These are phyloP conservation scores for Andinoacara biseriatus DNA, from an alignment of 2,113 vertebrate genomes.

Conservation along the genomic window DNA sequence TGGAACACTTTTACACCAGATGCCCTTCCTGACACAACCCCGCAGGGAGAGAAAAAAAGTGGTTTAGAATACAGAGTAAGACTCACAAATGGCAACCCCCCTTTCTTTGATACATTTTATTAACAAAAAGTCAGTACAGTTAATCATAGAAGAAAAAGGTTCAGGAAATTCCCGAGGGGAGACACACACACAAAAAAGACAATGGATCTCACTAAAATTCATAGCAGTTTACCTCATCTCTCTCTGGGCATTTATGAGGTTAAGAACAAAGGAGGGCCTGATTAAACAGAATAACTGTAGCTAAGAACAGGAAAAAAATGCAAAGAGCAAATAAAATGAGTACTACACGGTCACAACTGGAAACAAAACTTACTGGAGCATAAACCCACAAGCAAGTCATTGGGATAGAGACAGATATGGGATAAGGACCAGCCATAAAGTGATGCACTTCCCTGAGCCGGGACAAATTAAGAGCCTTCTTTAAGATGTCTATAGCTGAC, in stretches of 20 bases:
- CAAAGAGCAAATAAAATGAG: not conserved
- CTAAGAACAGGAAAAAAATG: not conserved
- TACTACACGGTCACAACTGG: not conserved
- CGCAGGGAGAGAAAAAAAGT: not conserved
- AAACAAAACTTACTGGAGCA: not conserved
- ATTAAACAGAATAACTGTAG: not conserved
- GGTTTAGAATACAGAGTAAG: no score
- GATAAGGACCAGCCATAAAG: not conserved
- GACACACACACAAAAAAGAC: not conserved
- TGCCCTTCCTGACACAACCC: not conserved
- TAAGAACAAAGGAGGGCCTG: constrained; percentile 7
- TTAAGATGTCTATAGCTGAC: constrained; percentile 2
- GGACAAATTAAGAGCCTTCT: constrained; percentile 32
- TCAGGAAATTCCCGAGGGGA: constrained; percentile 61
- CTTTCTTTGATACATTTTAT: constrained; percentile 56
- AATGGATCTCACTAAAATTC: constrained; percentile 8
- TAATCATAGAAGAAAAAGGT: constrained; percentile 44
- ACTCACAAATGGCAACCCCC: constrained; percentile 12
- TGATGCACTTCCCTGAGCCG: constrained; percentile 54
- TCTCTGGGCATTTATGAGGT: constrained; percentile 39
- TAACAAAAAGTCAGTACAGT: constrained; percentile 54
- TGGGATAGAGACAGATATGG: not conserved
- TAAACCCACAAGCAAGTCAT: not conserved
- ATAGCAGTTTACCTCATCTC: not conserved
- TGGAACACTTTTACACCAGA: not conserved